Conservation (phyloP, 2,888 invertebrate genomes). For the Theristus sp. region DNA sequence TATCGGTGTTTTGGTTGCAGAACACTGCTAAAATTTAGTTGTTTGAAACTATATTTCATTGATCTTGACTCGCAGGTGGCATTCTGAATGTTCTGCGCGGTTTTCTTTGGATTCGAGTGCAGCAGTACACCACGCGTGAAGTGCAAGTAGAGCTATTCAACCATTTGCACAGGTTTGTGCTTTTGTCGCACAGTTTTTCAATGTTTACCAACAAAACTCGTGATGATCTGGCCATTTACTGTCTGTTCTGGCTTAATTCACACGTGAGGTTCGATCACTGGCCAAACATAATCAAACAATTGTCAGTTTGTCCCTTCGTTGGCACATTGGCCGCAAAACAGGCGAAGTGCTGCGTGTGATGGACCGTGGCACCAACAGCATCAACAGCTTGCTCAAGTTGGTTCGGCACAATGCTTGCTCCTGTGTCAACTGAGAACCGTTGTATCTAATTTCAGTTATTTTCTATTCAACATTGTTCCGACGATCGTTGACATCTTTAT, state of each 20-base stretch:
- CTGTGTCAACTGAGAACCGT: no score
- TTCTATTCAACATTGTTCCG: neutral
- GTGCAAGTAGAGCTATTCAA: constrained; percentile 49
- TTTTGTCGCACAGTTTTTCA: no score
- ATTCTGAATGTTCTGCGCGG: constrained; percentile 71
- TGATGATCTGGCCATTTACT: no score
- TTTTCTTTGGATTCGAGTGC: constrained; percentile 82
- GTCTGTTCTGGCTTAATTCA: no score
- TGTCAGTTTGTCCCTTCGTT: constrained; percentile 53
- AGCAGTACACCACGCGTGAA: constrained; percentile 83
- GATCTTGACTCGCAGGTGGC: constrained; percentile 38
- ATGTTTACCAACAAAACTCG: no score
- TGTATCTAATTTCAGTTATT: neutral
- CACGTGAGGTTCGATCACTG: no score
- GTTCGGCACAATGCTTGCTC: no score
- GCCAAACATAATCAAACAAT: no score
- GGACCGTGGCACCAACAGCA: constrained; percentile 90
- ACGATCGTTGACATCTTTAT: constrained; percentile 77
- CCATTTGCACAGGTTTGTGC: neutral
- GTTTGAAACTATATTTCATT: no score
- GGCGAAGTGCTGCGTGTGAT: constrained; percentile 88
- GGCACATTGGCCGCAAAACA: constrained; percentile 86
- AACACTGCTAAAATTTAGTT: no score
- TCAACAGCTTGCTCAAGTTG: constrained; percentile 65
- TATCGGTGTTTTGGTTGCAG: neutral